These are phyloP conservation scores for Automeris io DNA, from an alignment of 2,888 invertebrate species.

Conservation along the genomic window DNA sequence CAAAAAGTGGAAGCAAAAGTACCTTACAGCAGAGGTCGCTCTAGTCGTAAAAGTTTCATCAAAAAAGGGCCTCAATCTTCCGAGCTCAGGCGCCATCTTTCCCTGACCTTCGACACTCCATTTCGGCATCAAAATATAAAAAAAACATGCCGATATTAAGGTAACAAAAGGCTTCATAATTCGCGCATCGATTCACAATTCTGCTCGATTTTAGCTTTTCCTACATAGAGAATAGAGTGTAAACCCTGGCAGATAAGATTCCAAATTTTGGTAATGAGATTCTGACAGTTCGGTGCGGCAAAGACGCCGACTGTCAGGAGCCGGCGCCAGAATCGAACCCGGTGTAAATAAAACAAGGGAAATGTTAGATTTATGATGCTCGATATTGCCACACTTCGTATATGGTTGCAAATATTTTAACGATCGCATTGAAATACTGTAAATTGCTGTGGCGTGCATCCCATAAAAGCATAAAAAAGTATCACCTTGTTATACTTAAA, in stretches of 20 bases:
- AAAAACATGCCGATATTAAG: constrained; percentile 28
- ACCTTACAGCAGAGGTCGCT: too few relatives aligned
- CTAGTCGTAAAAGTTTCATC: too few relatives aligned
- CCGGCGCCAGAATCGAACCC: constrained; percentile 59
- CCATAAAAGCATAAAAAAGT: too few relatives aligned
- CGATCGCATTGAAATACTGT: too few relatives aligned
- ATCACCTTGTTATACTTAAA: too few relatives aligned
- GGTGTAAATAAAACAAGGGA: constrained; percentile 59
- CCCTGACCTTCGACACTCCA: constrained; percentile 63
- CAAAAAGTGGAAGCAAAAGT: too few relatives aligned
- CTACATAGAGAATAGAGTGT: constrained; percentile 17
- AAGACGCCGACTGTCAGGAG: constrained; percentile 72
- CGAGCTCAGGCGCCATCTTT: constrained; percentile 53
- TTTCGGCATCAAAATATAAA: constrained; percentile 41
- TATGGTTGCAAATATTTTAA: constrained; percentile 11
- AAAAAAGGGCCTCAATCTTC: constrained; percentile 62
- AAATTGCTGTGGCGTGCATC: too few relatives aligned
- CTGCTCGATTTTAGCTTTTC: constrained; percentile 26
- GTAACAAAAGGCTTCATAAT: constrained; percentile 51
- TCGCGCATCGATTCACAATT: constrained; percentile 18
- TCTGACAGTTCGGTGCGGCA: constrained; percentile 69
- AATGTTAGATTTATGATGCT: constrained; percentile 44
- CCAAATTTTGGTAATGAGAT: constrained; percentile 63
- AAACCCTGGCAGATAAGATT: constrained; percentile 17
- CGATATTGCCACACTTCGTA: constrained; percentile 34